phyloP scores from a whole-genome alignment of 2,113 vertebrate species.

The Anarrhichthys ocellatus region DNA sequence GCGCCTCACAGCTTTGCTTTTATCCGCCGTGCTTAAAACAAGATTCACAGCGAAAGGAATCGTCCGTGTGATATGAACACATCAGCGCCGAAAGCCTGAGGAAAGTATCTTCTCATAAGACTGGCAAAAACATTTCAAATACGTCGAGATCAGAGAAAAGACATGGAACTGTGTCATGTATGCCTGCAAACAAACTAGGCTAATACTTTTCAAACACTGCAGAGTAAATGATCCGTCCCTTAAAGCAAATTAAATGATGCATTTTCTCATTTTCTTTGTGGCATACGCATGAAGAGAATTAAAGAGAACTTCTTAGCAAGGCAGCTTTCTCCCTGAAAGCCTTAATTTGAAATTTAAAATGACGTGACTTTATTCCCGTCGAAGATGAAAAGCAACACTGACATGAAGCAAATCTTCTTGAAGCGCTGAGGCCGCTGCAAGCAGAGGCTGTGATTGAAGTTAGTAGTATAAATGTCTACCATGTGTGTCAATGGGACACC shows the following conservation, averaged over 20 bases:
- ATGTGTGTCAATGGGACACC: constrained; percentile 1
- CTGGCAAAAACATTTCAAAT: constrained; percentile 13
- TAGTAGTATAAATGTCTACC: constrained; percentile 1
- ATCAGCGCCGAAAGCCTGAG: not conserved
- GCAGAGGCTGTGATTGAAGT: constrained; percentile 47
- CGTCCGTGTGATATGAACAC: not conserved
- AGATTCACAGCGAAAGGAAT: not conserved
- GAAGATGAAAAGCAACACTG: constrained; percentile 52
- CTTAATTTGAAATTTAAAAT: constrained; percentile 52
- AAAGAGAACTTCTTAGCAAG: constrained; percentile 32
- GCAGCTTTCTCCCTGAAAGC: constrained; percentile 35
- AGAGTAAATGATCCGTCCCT: constrained; percentile 49
- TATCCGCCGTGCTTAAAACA: not conserved
- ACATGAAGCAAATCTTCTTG: constrained; percentile 24
- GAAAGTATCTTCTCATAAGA: not conserved
- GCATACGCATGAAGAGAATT: constrained; percentile 18
- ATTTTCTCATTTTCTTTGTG: constrained; percentile 49
- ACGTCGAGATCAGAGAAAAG: constrained; percentile 10
- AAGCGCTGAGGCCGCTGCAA: constrained; percentile 14
- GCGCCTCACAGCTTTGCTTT: not conserved
- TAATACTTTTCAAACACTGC: constrained; percentile 37
- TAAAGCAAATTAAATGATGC: constrained; percentile 52
- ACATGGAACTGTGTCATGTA: constrained; percentile 27
- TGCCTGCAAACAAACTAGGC: constrained; percentile 49
- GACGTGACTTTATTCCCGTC: constrained; percentile 34